Percentiles rank a stretch among this genome's conserved stretches.
phyloP scores from a whole-genome alignment of 2,888 invertebrate genomes.

The Platerodrilus igneus region DNA sequence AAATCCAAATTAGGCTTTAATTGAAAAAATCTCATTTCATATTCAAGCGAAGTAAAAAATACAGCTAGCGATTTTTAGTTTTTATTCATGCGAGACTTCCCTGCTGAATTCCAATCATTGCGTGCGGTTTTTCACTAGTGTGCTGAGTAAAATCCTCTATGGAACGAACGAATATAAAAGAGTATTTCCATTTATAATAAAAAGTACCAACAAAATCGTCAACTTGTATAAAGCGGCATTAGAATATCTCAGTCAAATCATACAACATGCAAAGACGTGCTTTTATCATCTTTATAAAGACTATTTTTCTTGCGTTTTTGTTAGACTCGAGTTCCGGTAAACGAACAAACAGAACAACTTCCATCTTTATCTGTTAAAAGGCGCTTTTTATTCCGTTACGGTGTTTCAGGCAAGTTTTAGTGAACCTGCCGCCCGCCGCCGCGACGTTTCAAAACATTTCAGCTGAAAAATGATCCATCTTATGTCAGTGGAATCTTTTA shows the following conservation, averaged over 20 bases:
- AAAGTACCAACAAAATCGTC: slow-evolving; percentile 47
- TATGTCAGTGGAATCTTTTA: slow-evolving; percentile 43
- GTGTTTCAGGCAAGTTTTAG: slow-evolving; percentile 28
- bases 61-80: slow-evolving; percentile 44
- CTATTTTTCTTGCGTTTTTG: slow-evolving; percentile 49
- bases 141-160: slow-evolving; percentile 31
- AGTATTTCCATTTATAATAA: slow-evolving; percentile 47
- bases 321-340: slow-evolving; percentile 42
- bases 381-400: slow-evolving; percentile 25
- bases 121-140: slow-evolving; percentile 29
- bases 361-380: slow-evolving; percentile 36
- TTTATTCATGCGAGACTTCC: slow-evolving; percentile 42
- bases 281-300: slow-evolving; percentile 50
- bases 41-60: slow-evolving; percentile 49
- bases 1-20: slow-evolving; percentile 48
- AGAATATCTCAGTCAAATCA: slow-evolving; percentile 50
- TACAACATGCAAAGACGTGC: slow-evolving; percentile 50
- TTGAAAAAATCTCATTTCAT: slow-evolving; percentile 50
- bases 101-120: slow-evolving; percentile 44
- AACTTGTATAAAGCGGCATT: slow-evolving; percentile 47
- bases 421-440: too few relatives aligned
- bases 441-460: slow-evolving; percentile 47
- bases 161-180: slow-evolving; percentile 39
- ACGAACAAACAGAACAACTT: slow-evolving; percentile 29
- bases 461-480: slow-evolving; percentile 48